These are phyloP conservation scores for Rhodophaea formosa DNA, from an alignment of 2,888 invertebrate species.

Conservation along the genomic window DNA sequence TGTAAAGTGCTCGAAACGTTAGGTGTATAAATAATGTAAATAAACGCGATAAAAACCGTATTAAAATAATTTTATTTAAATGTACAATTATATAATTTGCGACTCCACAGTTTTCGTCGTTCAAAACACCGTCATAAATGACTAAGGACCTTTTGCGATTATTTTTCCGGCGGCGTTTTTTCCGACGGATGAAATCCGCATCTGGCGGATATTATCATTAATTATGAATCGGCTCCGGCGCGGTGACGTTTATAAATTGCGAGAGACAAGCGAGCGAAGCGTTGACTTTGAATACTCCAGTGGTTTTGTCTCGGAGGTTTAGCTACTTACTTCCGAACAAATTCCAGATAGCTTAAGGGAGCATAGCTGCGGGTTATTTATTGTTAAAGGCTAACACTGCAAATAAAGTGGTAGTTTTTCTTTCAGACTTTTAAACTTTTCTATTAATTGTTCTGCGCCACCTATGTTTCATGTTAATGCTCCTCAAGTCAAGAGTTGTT, in stretches of 20 bases:
- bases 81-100: conserved; percentile 1
- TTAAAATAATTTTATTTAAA: no score
- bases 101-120: conserved; percentile 35
- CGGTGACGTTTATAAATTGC: conserved; percentile 62
- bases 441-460: no score
- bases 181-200: conserved; percentile 62
- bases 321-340: neutral
- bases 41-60: no score
- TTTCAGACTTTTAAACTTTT: no score
- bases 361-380: no score
- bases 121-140: conserved; percentile 58
- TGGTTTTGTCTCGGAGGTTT: conserved; percentile 18
- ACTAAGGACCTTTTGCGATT: conserved; percentile 60
- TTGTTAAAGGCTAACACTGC: no score
- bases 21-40: no score
- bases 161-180: conserved; percentile 69
- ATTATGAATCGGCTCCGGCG: conserved; percentile 68
- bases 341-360: no score
- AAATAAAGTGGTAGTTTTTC: no score
- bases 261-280: conserved; percentile 34
- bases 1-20: no score
- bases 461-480: no score
- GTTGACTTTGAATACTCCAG: conserved; percentile 17
- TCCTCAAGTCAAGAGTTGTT: no score
- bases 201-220: conserved; percentile 78